Evolutionary conservation across 2,113 vertebrate genomes (phyloP).

Genomic region (Pteronura brasiliensis): DNA sequence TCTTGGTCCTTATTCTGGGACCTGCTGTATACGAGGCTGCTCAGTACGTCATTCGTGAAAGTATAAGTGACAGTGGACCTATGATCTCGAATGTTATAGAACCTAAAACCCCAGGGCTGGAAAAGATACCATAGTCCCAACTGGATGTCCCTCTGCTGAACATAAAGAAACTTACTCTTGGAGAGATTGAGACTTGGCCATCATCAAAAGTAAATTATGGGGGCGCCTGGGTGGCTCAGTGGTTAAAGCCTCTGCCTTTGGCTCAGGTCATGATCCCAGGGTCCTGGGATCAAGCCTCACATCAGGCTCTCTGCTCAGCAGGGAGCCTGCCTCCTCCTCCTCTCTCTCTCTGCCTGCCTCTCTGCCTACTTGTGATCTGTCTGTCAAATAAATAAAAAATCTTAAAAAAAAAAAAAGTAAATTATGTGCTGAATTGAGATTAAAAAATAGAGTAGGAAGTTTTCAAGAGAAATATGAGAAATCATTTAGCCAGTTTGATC

Average conservation of each 20-base stretch:
- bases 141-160: not conserved
- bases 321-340: too few relatives aligned
- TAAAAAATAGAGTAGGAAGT: not conserved
- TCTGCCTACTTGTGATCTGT: too few relatives aligned
- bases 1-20: not conserved
- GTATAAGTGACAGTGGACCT: not conserved
- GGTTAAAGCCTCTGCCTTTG: too few relatives aligned
- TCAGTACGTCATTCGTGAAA: not conserved
- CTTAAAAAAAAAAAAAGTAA: too few relatives aligned
- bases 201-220: not conserved
- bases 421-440: not conserved
- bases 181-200: not conserved
- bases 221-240: too few relatives aligned
- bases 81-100: not conserved
- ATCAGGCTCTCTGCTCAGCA: too few relatives aligned
- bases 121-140: not conserved
- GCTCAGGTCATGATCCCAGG: too few relatives aligned
- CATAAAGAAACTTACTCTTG: not conserved
- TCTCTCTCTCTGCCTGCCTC: too few relatives aligned
- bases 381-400: too few relatives aligned
- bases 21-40: not conserved
- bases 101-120: not conserved
- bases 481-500: constrained; percentile 41
- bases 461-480: constrained; percentile 36
- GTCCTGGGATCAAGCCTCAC: too few relatives aligned